Base-by-base conservation (phyloP, 1,140 invertebrate genomes). In the Drosophila nigrodunni region DNA sequence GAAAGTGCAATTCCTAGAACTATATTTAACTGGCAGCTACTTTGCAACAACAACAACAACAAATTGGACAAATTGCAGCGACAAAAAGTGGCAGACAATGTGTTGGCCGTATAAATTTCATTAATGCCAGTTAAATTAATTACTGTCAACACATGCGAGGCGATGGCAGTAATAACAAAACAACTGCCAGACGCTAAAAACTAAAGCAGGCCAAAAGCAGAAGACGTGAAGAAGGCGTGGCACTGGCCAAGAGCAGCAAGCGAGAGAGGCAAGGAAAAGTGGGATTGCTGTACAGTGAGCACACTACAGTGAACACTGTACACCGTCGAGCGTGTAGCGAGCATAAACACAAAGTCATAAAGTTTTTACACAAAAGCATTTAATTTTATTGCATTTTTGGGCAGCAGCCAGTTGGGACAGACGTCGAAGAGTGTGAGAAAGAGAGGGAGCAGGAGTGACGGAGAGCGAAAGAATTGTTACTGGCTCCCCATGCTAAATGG, bases 331-430 rank as follows among this genome's bases (percentile, higher is more conserved):
- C 68, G 73, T 88, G 79, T 82, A 70, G 72, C 85, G 77, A 87
- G 87, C 85, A 87, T 87, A 87, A 88, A 87, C 83, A 87, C 83
- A 87, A 83, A 88, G 83, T 87, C 83, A 87, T 87, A 87, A 87
- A 87, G 80, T 87, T 87, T 87, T 87, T 87, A 87, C 80, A 87
- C 80, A 88, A 87, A 87, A 87, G 82, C 83, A 87, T 87, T 87
- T 87, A 87, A 87, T 87, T 87, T 87, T 87, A 87, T 88, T 87
- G 83, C 80, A 87, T 87, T 87, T 87, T 87, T 87, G 83, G 83
- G 80, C 85, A 83, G 77, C 83, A 82, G 80, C 66, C 80, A 83
- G 55, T 35, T 50, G 47, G 47, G 46, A 15, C 21, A 11, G 13
- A 13, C 50, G 47, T 13, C 50, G 21, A n/a, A n/a, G 52, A 6